These are phyloP conservation scores for Drosophila nr. fundita DNA, from an alignment of 2,888 invertebrate genomes.

Conservation along the genomic window DNA sequence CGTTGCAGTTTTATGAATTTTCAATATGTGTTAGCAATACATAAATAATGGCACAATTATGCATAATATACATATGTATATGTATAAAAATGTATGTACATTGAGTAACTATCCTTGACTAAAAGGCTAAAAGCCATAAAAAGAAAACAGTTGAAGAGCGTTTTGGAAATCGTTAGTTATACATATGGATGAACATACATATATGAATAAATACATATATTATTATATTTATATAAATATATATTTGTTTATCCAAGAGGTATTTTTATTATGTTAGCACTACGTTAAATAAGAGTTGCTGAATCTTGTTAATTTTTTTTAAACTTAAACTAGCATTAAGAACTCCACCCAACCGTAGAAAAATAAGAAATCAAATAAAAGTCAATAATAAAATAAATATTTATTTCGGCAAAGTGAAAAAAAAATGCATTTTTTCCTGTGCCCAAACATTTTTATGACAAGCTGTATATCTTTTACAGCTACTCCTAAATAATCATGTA, in stretches of 20 bases:
- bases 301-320: neutral
- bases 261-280: slow-evolving; percentile 10
- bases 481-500: neutral
- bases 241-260: neutral
- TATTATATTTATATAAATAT: neutral
- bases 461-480: neutral
- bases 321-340: neutral
- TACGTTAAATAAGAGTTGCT: slow-evolving; percentile 13
- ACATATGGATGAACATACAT: neutral
- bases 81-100: neutral
- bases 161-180: neutral
- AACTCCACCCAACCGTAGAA: neutral
- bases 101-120: neutral
- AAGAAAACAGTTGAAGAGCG: neutral
- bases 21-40: neutral
- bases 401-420: neutral
- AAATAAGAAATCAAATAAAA: neutral
- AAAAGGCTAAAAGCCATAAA: neutral
- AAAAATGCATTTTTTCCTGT: neutral
- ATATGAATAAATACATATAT: neutral
- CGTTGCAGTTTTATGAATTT: slow-evolving; percentile 2
- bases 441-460: neutral
- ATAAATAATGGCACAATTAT: neutral
- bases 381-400: neutral
- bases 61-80: neutral